Conservation (phyloP, 2,888 invertebrate species). For the Diaperis boleti region DNA sequence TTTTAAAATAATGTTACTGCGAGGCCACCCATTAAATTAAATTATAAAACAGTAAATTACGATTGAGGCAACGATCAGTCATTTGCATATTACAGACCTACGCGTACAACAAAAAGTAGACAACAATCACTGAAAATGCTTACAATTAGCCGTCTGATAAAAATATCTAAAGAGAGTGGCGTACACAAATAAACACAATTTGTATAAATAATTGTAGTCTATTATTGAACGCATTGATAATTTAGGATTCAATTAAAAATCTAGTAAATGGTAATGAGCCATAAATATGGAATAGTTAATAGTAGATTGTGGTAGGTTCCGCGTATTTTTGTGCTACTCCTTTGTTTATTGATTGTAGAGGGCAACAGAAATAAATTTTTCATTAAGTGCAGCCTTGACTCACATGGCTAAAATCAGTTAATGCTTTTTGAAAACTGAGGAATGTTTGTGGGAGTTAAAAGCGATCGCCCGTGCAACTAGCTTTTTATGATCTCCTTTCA, state of each 20-base stretch:
- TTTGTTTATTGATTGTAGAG: neutral
- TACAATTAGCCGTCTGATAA: neutral
- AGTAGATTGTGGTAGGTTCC: neutral
- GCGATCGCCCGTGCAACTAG: slow-evolving; percentile 6
- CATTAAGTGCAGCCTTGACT: slow-evolving; percentile 1
- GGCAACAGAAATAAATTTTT: neutral
- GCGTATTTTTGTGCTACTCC: neutral
- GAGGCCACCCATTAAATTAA: neutral
- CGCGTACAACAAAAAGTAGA: neutral
- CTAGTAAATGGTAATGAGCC: neutral
- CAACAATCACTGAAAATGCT: neutral
- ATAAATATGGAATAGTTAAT: neutral
- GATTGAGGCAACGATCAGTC: neutral
- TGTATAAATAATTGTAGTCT: too few species aligned
- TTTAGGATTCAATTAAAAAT: neutral
- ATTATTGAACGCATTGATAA: neutral
- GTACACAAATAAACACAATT: too few species aligned
- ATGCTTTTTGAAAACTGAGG: too few species aligned
- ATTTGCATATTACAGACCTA: neutral
- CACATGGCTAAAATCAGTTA: neutral
- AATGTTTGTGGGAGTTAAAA: neutral
- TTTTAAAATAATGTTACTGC: neutral
- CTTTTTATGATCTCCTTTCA: slow-evolving; percentile 10
- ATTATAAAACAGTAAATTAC: slow-evolving; percentile 2
- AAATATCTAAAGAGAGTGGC: neutral